Evolutionary conservation across 1,140 invertebrate genomes (phyloP).

Genomic region (Drosophila bocki): DNA sequence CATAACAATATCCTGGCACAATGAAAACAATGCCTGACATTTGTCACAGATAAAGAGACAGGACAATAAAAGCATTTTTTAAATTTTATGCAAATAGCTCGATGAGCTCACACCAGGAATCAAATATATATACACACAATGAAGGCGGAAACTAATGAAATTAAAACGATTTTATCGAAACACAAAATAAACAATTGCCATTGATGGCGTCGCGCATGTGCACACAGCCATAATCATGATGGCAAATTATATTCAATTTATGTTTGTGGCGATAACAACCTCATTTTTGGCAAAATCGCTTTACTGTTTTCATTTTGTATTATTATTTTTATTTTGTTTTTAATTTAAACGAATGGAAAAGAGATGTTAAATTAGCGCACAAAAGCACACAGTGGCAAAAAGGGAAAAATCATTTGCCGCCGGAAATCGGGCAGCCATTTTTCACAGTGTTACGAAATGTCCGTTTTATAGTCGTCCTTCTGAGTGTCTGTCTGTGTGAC

Average conservation of each 20-base stretch:
- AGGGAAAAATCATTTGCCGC: conserved; percentile 56
- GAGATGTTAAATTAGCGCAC: conserved; percentile 21
- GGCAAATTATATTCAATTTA: conserved; percentile 42
- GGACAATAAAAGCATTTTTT: conserved; percentile 29
- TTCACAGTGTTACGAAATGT: conserved; percentile 59
- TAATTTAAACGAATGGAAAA: conserved; percentile 28
- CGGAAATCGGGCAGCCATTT: conserved; percentile 75
- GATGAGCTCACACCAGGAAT: conserved; percentile 26
- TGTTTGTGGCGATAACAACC: conserved; percentile 19
- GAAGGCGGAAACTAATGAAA: conserved; percentile 63
- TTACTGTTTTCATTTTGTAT: neutral
- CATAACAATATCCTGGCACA: conserved; percentile 44
- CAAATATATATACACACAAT: conserved; percentile 31
- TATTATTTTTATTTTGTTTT: conserved; percentile 30
- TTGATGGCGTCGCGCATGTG: conserved; percentile 32
- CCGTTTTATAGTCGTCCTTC: conserved; percentile 37
- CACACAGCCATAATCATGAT: conserved; percentile 27
- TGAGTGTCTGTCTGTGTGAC: neutral
- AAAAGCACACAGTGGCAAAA: conserved; percentile 24
- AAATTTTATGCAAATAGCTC: conserved; percentile 57
- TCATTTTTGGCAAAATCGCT: conserved; percentile 7
- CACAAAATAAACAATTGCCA: conserved; percentile 29
- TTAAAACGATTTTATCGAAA: conserved; percentile 63
- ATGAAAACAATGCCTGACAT: conserved; percentile 49
- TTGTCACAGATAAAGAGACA: conserved; percentile 55